Conservation (phyloP, 2,797 vertebrate species). For the Parauchenoglanis punctatus region DNA sequence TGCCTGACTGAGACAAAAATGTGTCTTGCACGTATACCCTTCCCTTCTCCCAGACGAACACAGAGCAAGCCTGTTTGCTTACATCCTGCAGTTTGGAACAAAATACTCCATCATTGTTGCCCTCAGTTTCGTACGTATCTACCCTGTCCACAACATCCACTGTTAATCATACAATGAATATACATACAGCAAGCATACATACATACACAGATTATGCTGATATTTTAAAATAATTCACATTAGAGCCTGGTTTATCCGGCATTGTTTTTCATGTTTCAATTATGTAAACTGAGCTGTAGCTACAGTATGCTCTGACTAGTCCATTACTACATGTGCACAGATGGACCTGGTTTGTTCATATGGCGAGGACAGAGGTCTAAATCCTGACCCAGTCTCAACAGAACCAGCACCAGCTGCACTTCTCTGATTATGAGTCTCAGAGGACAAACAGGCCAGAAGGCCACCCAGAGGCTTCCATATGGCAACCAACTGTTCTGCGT, state of each 20-base stretch:
- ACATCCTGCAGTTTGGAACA: not conserved
- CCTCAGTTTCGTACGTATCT: not conserved
- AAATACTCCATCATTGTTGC: not conserved
- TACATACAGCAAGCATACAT: not conserved
- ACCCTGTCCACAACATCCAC: not conserved
- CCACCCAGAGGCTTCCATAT: conserved; percentile 53
- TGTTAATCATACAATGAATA: not conserved
- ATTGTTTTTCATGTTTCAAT: not conserved
- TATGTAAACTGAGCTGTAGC: not conserved
- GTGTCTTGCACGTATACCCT: not conserved
- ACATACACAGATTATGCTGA: not conserved
- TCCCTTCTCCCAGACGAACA: not conserved
- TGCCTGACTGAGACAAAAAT: not conserved
- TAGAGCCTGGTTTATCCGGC: not conserved
- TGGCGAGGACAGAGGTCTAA: conserved; percentile 39
- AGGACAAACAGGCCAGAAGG: conserved; percentile 45
- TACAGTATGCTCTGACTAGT: not conserved
- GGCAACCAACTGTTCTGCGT: conserved; percentile 50
- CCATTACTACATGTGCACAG: conserved; percentile 21
- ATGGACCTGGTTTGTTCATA: conserved; percentile 23
- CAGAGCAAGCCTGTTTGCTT: not conserved
- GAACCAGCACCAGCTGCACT: conserved; percentile 53
- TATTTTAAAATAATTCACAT: not conserved
- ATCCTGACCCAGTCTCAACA: conserved; percentile 33
- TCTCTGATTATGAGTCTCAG: conserved; percentile 46